Conservation (phyloP, 2,113 vertebrate species). For the Tupaia tana region DNA sequence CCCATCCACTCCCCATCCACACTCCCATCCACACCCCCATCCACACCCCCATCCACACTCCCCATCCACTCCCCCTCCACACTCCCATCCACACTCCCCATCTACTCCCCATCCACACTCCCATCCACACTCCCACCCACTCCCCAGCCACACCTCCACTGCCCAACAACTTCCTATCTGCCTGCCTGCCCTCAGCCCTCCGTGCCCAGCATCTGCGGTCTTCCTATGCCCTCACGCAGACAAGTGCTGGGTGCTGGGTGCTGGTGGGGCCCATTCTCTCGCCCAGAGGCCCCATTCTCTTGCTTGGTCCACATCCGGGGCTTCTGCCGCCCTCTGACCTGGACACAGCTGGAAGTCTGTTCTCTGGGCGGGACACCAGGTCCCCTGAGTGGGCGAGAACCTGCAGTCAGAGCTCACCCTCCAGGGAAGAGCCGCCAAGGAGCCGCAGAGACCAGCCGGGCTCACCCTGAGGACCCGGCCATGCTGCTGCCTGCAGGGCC, state of each 20-base stretch:
- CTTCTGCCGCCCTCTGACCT: neutral
- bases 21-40: neutral
- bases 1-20: neutral
- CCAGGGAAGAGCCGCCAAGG: neutral
- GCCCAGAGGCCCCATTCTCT: neutral
- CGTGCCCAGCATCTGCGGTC: too few species aligned
- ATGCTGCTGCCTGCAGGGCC: accelerated
- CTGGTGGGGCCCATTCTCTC: too few species aligned
- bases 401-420: too few species aligned
- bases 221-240: too few species aligned
- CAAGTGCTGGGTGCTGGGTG: too few species aligned
- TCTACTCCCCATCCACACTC: neutral
- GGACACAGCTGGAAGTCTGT: neutral
- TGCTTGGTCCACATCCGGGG: accelerated
- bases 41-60: neutral
- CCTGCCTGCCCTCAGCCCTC: too few species aligned
- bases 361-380: neutral
- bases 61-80: too few species aligned
- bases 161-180: too few species aligned
- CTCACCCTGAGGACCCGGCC: neutral
- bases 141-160: too few species aligned
- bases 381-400: neutral
- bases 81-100: neutral
- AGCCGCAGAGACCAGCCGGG: neutral
- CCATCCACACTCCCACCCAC: neutral